Conservation (phyloP, 1,140 invertebrate species). For the Heliothis subflexa region DNA sequence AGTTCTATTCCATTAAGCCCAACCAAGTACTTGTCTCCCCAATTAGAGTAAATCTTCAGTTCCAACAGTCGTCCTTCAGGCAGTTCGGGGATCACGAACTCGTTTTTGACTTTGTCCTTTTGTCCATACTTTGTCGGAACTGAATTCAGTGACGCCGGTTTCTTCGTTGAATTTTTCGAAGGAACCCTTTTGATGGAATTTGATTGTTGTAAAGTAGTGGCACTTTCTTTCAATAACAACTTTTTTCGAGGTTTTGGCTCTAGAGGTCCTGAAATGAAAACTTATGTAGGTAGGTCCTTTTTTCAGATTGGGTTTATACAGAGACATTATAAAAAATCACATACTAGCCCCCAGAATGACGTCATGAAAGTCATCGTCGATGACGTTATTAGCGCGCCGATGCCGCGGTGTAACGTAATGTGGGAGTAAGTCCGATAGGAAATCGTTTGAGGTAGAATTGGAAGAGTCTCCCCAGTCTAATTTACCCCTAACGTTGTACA, state of each 20-base stretch:
- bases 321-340: constrained; percentile 36
- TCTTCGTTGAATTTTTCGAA: constrained; percentile 58
- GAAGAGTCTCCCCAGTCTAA: constrained; percentile 70
- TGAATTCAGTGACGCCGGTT: constrained; percentile 59
- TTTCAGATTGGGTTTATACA: too few species aligned
- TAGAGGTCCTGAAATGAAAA: constrained; percentile 58
- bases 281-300: neutral
- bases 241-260: constrained; percentile 59
- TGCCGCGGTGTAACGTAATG: constrained; percentile 81
- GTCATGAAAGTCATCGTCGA: constrained; percentile 78
- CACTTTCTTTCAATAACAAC: constrained; percentile 51
- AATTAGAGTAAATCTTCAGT: constrained; percentile 91
- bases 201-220: constrained; percentile 51
- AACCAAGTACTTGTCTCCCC: constrained; percentile 94
- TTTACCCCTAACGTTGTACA: constrained; percentile 59
- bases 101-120: constrained; percentile 65
- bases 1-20: constrained; percentile 94
- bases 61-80: constrained; percentile 89
- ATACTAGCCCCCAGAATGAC: constrained; percentile 77
- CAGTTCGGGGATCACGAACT: constrained; percentile 90
- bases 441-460: constrained; percentile 66
- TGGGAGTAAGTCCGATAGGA: constrained; percentile 76
- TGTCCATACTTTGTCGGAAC: constrained; percentile 56
- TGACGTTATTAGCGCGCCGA: constrained; percentile 55
- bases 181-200: constrained; percentile 45